Base-by-base conservation (phyloP, 2,797 vertebrate species). In the Nasua narica region DNA sequence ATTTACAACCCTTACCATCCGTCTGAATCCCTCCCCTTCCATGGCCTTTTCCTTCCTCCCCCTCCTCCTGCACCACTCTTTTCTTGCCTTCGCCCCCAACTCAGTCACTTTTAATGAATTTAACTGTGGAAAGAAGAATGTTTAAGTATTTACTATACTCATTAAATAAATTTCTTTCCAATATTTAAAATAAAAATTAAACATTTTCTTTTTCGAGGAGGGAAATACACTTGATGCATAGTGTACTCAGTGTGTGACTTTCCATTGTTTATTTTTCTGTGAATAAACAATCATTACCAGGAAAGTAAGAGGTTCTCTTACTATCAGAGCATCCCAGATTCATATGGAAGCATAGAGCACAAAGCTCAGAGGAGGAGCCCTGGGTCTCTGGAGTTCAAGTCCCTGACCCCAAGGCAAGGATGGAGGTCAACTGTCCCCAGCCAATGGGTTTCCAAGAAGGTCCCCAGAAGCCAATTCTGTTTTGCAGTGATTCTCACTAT, bases 151-250 rank as follows among this genome's bases (percentile, higher is more conserved):
- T 93, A 29, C 7, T 56, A 25, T 48, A 37, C 4, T 95, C 43
- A 72, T 19, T 46, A 92, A 67, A 35, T n/a, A 65, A 86, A 46
- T 43, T 19, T 48, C 1, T 43, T 95, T 72, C 69, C 32, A 91
- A 84, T 43, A 83, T 67, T 88, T 40, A 88, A 88, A 95, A 92
- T 62, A 65, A 82, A 74, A 94, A 23, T 27, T 48, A 40, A 78
- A 90, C 15, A 40, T 32, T 91, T 91, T 76, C 11, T 32, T 91
- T 92, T 84, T 86, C 27, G 79, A 82, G 54, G 8, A 88, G 27
- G 21, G 10, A 92, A 83, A 56, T 32, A 50, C 3, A 81, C n/a
- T 43, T 27, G 29, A 54, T n/a, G 7, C 9, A 35, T 21, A 54
- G 6, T 69, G 16, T 48, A 65, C 43, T 91, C 16, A 3, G 18